Base-by-base conservation (phyloP, 92 coral and sea anemone genomes). In the Zoanthus solanderi region DNA sequence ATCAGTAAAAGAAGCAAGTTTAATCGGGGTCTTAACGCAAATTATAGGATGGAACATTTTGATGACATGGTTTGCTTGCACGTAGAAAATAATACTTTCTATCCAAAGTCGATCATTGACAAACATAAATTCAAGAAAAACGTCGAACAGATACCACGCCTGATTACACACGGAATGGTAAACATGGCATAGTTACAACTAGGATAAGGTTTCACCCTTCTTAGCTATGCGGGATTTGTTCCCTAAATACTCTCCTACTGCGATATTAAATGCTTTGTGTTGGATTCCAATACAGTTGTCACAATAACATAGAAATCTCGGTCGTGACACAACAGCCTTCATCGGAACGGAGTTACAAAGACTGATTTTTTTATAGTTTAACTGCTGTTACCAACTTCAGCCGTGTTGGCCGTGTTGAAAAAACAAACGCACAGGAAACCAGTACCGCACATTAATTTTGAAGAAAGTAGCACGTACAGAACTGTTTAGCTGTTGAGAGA, bases 11-110 rank as follows among this genome's bases (percentile, higher is more conserved):
- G 98, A 95, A 29, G 66, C 58, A 7, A 95, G 94, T 88, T 93
- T 85, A 83, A 93, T 92, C 37, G 98, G 98, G 28, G 93, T 81
- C 90, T 92, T 84, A 18, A 89, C 87, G 84, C 89, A 95, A 88
- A 82, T 79, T 75, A 89, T 81, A 28, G 91, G 92, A 76, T 89
- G 76, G 72, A 89, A 87, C 92, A 89, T 79, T 69, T 57, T 68
- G 67, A 79, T n/a, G 29, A 57, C 88, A 63, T 50, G 45, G 48
- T 37, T 54, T 6, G 28, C 7, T 42, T 34, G 78, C 11, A 16
- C 30, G 60, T 32, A 10, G 32, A 68, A 50, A 34, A 78, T n/a
- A 34, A 83, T 66, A 44, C 37, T 47, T 53, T 53, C 78, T 67
- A 72, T 84, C 71, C 16, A 84, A 10, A 53, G 10, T 30, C 78